phyloP scores from a whole-genome alignment of 2,888 invertebrate genomes.

The Antheraea yamamai region DNA sequence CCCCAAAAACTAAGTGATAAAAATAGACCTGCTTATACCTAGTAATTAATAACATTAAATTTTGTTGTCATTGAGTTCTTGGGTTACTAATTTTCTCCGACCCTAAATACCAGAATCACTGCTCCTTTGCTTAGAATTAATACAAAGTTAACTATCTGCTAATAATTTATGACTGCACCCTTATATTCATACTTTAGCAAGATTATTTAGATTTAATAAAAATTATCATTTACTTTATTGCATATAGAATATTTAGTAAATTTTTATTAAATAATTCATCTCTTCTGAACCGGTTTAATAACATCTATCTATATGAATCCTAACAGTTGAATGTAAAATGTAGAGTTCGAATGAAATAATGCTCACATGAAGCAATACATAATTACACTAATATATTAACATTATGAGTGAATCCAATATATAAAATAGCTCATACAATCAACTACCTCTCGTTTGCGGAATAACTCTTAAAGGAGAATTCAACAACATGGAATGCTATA shows the following conservation, averaged over 20 bases:
- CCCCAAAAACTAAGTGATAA: too few species aligned
- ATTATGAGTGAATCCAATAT: constrained; percentile 54
- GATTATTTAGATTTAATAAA: not conserved
- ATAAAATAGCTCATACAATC: constrained; percentile 51
- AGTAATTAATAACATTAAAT: too few species aligned
- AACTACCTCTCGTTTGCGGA: constrained; percentile 49
- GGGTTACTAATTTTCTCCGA: not conserved
- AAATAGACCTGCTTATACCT: too few species aligned
- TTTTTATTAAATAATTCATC: constrained; percentile 10
- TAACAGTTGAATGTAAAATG: constrained; percentile 36
- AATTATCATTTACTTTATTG: not conserved
- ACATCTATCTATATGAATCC: constrained; percentile 32
- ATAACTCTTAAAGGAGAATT: constrained; percentile 50
- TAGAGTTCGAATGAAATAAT: constrained; percentile 45
- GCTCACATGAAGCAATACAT: constrained; percentile 56
- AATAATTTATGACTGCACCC: not conserved
- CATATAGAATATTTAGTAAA: not conserved
- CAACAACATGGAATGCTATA: constrained; percentile 70
- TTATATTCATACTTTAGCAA: not conserved
- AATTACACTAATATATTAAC: constrained; percentile 57
- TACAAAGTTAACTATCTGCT: not conserved
- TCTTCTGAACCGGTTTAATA: constrained; percentile 26
- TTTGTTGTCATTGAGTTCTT: not conserved
- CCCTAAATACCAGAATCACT: not conserved
- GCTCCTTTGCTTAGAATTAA: not conserved